phyloP scores from a whole-genome alignment of 2,888 invertebrate species.

The Furcula furcula region DNA sequence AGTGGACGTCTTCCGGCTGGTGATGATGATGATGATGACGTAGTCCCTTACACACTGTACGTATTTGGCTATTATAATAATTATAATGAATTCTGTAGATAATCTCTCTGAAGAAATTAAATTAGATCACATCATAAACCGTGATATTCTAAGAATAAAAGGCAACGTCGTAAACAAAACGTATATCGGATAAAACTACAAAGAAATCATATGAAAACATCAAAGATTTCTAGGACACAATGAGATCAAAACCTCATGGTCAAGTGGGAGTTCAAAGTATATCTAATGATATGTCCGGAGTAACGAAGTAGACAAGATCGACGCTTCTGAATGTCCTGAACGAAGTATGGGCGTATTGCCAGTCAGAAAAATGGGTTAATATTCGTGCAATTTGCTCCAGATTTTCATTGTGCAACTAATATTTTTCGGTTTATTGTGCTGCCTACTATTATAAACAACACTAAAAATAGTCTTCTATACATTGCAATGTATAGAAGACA shows the following conservation, averaged over 20 bases:
- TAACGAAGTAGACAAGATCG: constrained; percentile 33
- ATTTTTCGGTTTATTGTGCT: constrained; percentile 18
- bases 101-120: constrained; percentile 8
- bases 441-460: constrained; percentile 3
- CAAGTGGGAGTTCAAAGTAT: constrained; percentile 8
- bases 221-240: constrained; percentile 12
- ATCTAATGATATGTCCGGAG: neutral
- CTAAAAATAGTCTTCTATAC: too few species aligned
- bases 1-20: too few species aligned
- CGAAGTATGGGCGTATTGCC: constrained; percentile 22
- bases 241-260: constrained; percentile 6
- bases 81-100: neutral
- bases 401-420: constrained; percentile 19
- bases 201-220: constrained; percentile 13
- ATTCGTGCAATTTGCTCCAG: constrained; percentile 15
- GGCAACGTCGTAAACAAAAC: constrained; percentile 16
- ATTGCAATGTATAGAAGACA: too few species aligned
- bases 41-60: too few species aligned
- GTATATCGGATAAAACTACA: constrained; percentile 19
- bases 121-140: constrained; percentile 26
- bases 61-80: neutral
- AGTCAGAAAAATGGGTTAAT: constrained; percentile 32
- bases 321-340: constrained; percentile 35
- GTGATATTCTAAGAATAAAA: constrained; percentile 26
- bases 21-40: too few species aligned